Evolutionary conservation across 2,797 vertebrate genomes (phyloP), one percentile per base, ranked within the genome.

Genomic region (Gobio occitaniae): DNA sequence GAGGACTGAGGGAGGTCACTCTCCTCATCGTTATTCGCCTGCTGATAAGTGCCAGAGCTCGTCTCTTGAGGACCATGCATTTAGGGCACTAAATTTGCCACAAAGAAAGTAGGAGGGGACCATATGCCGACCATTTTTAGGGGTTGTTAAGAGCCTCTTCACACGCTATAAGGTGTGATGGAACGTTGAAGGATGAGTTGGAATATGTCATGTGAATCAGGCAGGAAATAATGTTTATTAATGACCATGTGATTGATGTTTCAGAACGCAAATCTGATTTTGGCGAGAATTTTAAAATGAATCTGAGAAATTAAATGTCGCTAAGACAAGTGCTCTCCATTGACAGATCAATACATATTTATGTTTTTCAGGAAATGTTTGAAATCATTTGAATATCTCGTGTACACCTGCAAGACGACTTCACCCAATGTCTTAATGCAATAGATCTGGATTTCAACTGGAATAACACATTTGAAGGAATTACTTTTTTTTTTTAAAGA

Each of bases 41-140:
- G 92, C 92, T 90, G 93, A 93, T 94, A 92, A 90, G 88, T 90
- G 92, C 92, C 90, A 92, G 89, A 84, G 87, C 91, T 87, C 80
- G 88, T 91, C 59, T 70, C 61, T 89, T 66, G 54, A 72, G 72
- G 41, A 83, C 47, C 32, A 25, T 61, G 36, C 69, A 85, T 78
- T 87, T 89, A 91, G 86, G 79, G 77, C 63, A 68, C 63, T 75
- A 81, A 81, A 85, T 75, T 79, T 65, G 72, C 25, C 50, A 78
- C 48, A 79, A 56, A 68, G 78, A 47, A 78, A 70, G 19, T 85
- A 84, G 84, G 88, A 75, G 81, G 89, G 86, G 32, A 63, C 54
- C 80, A 50, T 41, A 78, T 71, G 79, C 44, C 6, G 9, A 66
- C 81, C 25, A 11, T 78, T 61, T 84, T 47, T 59, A 69, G 48